Conservation (phyloP, 2,113 vertebrate genomes). For the Pyrgilauda ruficollis region DNA sequence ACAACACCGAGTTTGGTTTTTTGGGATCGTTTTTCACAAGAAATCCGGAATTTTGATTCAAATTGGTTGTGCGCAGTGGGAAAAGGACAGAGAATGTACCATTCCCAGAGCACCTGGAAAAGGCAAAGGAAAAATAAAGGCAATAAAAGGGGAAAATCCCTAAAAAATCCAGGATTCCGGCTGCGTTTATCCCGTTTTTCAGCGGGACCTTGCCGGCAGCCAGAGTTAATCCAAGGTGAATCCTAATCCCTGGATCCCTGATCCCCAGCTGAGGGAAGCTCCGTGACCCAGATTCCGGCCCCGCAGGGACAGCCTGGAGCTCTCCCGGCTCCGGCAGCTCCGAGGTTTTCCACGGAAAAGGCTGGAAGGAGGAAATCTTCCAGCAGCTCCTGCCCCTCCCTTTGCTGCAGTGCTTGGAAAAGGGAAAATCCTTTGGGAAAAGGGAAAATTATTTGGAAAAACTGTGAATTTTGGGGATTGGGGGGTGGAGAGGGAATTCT, state of each 20-base stretch:
- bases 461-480: accelerated
- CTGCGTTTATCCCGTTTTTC: not conserved
- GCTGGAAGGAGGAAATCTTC: not conserved
- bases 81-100: not conserved
- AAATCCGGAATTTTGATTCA: not conserved
- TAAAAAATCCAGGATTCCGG: not conserved
- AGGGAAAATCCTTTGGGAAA: not conserved
- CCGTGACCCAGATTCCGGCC: not conserved
- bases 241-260: conserved; percentile 15
- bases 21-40: not conserved
- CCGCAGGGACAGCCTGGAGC: not conserved
- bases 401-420: not conserved
- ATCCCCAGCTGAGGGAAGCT: not conserved
- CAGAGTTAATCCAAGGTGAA: not conserved
- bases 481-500: not conserved
- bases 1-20: accelerated
- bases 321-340: not conserved
- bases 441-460: not conserved
- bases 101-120: not conserved
- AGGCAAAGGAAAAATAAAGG: not conserved
- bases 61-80: accelerated
- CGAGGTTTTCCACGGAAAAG: accelerated
- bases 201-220: not conserved
- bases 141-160: not conserved
- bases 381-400: not conserved